Evolutionary conservation across 2,888 invertebrate species (phyloP).

Genomic region (Cryptocephalus moraei): DNA sequence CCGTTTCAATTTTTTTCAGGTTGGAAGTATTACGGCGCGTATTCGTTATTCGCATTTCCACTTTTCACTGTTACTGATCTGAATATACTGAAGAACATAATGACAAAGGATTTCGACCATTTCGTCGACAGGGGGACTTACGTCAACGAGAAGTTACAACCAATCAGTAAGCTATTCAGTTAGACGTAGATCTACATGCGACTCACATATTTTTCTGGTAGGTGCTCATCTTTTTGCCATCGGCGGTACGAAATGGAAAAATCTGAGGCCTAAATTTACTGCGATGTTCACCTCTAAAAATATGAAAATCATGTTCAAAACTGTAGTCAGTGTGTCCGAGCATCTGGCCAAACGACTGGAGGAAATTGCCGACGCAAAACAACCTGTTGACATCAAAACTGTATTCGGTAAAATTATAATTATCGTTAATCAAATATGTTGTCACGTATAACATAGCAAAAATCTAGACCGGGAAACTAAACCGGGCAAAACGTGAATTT

Average conservation of each 20-base stretch:
- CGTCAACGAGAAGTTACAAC: conserved; percentile 26
- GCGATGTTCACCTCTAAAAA: conserved; percentile 54
- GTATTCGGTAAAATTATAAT: conserved; percentile 40
- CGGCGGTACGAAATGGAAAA: conserved; percentile 49
- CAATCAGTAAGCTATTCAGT: conserved; percentile 14
- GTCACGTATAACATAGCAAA: no score
- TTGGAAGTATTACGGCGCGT: conserved; percentile 18
- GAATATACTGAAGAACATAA: conserved; percentile 27
- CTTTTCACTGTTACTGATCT: conserved; percentile 28
- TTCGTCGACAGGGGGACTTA: conserved; percentile 29
- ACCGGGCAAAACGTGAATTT: no score
- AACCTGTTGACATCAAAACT: conserved; percentile 27
- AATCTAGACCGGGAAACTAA: no score
- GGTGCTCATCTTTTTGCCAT: conserved; percentile 45
- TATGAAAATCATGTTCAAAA: conserved; percentile 49
- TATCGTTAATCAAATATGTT: no score
- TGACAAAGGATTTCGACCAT: conserved; percentile 30
- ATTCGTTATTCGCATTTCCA: conserved; percentile 20
- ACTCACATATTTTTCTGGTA: background rate
- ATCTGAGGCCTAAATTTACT: conserved; percentile 46
- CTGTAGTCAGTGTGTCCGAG: conserved; percentile 44
- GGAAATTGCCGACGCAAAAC: background rate
- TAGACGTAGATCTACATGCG: background rate
- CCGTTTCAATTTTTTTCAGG: conserved; percentile 4
- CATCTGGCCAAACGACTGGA: conserved; percentile 39